A percentile compares a stretch with the other conserved stretches of the same genome.
These are phyloP conservation scores for Streptopelia turtur DNA, from an alignment of 2,797 vertebrate genomes.

Conservation along the genomic window DNA sequence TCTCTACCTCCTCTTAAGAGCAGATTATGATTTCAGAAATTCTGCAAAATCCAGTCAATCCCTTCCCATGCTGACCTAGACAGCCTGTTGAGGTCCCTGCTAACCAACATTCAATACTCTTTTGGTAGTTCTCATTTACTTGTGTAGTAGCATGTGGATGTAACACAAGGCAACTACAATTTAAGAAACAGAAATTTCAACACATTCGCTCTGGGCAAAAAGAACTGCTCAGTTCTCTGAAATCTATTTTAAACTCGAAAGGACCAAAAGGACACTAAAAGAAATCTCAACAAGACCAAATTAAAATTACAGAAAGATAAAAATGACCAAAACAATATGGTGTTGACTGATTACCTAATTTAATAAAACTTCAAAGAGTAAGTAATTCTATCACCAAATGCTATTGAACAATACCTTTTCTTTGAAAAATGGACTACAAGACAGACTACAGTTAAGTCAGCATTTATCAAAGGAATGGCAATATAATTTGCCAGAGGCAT, in stretches of 20 bases:
- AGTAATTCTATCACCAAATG: background rate
- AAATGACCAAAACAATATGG: background rate
- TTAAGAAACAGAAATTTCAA: background rate
- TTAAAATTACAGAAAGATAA: background rate
- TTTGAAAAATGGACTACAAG: background rate
- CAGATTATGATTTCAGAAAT: background rate
- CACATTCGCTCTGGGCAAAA: background rate
- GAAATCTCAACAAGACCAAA: background rate
- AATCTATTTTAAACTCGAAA: accelerated
- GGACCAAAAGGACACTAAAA: background rate
- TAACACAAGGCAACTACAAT: background rate
- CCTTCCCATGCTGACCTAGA: background rate
- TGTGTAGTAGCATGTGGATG: background rate
- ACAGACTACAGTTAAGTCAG: background rate
- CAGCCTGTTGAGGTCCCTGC: background rate
- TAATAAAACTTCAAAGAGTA: background rate
- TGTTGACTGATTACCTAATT: background rate
- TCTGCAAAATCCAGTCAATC: background rate
- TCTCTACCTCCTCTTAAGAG: background rate
- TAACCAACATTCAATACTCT: background rate
- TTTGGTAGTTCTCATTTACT: background rate
- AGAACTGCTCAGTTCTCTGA: background rate
- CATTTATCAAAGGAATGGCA: background rate
- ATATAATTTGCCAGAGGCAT: background rate
- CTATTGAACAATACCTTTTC: background rate